phyloP scores from a whole-genome alignment of 1,140 invertebrate species.

The Drosophila albomicans region DNA sequence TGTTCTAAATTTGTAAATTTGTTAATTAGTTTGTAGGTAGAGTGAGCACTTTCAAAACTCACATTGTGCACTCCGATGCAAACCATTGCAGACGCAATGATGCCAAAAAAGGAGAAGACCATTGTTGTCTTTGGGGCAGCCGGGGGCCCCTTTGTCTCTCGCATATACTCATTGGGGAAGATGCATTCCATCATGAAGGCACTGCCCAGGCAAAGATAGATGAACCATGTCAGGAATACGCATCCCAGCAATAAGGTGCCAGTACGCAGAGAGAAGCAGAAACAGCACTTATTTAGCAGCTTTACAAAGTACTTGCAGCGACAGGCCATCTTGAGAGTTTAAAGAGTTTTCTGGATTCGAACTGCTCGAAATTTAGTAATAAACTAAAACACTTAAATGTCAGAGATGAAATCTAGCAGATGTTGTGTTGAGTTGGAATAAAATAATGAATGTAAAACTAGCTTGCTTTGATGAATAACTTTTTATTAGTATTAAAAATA shows the following conservation, averaged over 20 bases:
- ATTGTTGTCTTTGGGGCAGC: conserved; percentile 70
- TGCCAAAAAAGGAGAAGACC: conserved; percentile 69
- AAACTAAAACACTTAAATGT: neutral
- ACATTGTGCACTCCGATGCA: conserved; percentile 68
- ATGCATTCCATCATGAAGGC: conserved; percentile 73
- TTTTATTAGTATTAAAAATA: neutral
- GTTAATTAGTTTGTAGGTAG: neutral
- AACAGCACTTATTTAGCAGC: conserved; percentile 53
- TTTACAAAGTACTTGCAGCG: conserved; percentile 52
- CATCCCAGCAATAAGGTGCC: conserved; percentile 58
- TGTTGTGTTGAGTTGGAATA: neutral
- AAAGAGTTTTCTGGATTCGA: neutral
- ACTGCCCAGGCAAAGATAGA: conserved; percentile 57
- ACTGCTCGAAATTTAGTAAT: conserved; percentile 11
- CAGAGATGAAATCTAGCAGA: neutral
- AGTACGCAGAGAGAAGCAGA: conserved; percentile 44
- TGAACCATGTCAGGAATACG: conserved; percentile 68
- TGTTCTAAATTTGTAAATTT: conserved; percentile 43
- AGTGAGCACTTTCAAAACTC: conserved; percentile 6
- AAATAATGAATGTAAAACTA: conserved; percentile 5
- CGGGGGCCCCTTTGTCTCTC: neutral
- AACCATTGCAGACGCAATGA: conserved; percentile 45
- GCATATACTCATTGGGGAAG: conserved; percentile 63
- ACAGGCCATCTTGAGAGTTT: conserved; percentile 53
- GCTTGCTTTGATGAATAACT: neutral